Base-by-base conservation (phyloP, 2,888 invertebrate genomes). In the Andrena haemorrhoa region DNA sequence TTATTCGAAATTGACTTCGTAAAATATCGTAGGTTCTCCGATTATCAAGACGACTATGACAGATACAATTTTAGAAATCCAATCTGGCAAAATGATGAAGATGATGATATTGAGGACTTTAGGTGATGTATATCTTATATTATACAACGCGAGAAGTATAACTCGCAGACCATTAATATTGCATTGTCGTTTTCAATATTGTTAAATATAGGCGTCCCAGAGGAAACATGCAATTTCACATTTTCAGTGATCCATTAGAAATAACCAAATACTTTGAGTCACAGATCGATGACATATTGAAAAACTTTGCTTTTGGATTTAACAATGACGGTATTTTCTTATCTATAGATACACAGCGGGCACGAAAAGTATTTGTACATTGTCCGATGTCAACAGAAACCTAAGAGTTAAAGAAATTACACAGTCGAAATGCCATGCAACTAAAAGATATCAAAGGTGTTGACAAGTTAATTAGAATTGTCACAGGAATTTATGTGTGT, bases 221-320 rank as follows among this genome's bases (percentile, higher is more conserved):
- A 1, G 35, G 53, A 1, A 68, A 53, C n/a, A 71, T 84, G n/a
- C 90, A 90, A 10, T 95, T 96, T 87, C 94, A 94, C 85, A 93
- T 96, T n/a, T 95, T 95, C 82, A 94, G 95, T 29, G 95, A 95
- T 92, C 96, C 96, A 0, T 86, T 95, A 83, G 95, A 96, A 92
- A 95, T 96, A 92, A 95, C 95, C 80, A 94, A 94, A 80, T 95
- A 95, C 86, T 96, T 96, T 88, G 96, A 96, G 89, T 94, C 95
- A 8, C 95, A 96, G 91, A 94, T 96, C 94, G 95, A 95, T 81
- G 94, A 95, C 70, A 94, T 96, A 79, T 89, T 96, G 85, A 95
- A 94, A 81, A 93, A 92, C 64, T 94, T 96, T 79, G 93, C 84
- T 91, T 94, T 77, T 66, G 88, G 87, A 60, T 91, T 90, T 66